Evolutionary conservation across 2,888 invertebrate species (phyloP).

Genomic region (Chrysotoxum bicinctum): DNA sequence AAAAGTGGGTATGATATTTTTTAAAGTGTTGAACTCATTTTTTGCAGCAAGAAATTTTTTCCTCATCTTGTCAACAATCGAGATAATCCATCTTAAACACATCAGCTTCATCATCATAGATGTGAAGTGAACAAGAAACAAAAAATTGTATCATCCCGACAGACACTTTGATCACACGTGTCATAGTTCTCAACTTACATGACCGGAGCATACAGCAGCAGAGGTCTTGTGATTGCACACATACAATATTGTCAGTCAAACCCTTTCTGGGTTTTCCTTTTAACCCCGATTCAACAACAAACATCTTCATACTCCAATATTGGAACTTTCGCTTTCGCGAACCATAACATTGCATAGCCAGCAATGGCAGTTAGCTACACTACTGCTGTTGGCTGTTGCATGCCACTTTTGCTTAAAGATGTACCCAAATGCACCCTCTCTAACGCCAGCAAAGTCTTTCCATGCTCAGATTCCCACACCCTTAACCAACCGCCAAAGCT

Average conservation of each 20-base stretch:
- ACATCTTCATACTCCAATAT: constrained; percentile 55
- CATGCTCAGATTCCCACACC: constrained; percentile 23
- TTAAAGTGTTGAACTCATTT: neutral
- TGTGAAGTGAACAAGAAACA: neutral
- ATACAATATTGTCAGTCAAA: constrained; percentile 34
- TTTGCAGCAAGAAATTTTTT: neutral
- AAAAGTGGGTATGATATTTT: neutral
- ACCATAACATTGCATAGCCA: constrained; percentile 34
- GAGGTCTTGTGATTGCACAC: constrained; percentile 14
- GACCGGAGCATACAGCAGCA: constrained; percentile 14
- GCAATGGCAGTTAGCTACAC: neutral
- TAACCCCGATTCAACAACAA: constrained; percentile 59
- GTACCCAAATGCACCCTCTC: constrained; percentile 29
- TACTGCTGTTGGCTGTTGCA: constrained; percentile 38
- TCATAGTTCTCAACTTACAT: constrained; percentile 17
- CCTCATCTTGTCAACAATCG: neutral
- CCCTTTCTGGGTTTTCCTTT: constrained; percentile 36
- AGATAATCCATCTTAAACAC: constrained; percentile 38
- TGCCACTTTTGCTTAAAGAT: constrained; percentile 62
- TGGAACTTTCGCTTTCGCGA: constrained; percentile 68
- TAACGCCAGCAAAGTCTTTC: constrained; percentile 6
- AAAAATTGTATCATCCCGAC: neutral
- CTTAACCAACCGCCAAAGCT: constrained; percentile 26
- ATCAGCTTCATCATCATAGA: neutral
- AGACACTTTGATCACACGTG: constrained; percentile 21